phyloP scores from a whole-genome alignment of 2,797 vertebrate genomes.

The Schizothorax lantsangensis region DNA sequence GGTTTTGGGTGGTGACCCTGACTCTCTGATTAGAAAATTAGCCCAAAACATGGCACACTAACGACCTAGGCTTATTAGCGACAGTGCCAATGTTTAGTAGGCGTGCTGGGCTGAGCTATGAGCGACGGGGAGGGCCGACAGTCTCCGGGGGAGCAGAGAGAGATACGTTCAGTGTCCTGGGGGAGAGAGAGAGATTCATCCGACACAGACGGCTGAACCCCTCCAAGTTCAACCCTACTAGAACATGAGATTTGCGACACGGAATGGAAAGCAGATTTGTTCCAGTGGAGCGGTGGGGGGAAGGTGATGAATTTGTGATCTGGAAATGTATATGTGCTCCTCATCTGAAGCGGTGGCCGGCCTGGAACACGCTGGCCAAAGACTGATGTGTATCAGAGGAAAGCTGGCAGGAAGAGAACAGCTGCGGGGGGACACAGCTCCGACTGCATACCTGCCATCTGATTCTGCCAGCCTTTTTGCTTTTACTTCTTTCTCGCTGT shows the following conservation, averaged over 20 bases:
- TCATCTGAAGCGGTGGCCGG: slow-evolving; percentile 39
- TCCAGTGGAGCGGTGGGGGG: slow-evolving; percentile 54
- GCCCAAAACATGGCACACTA: slow-evolving; percentile 62
- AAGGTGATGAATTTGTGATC: slow-evolving; percentile 50
- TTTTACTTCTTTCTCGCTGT: slow-evolving; percentile 35
- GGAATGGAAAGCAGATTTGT: slow-evolving; percentile 68
- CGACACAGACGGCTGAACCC: slow-evolving; percentile 11
- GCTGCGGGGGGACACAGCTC: slow-evolving; percentile 47
- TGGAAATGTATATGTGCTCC: slow-evolving; percentile 56
- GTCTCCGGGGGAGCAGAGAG: slow-evolving; percentile 29
- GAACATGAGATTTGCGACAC: slow-evolving; percentile 60
- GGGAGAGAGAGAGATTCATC: background rate
- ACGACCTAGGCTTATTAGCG: slow-evolving; percentile 63
- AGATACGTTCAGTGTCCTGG: slow-evolving; percentile 11
- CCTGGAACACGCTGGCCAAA: slow-evolving; percentile 43
- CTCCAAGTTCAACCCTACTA: slow-evolving; percentile 57
- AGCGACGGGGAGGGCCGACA: slow-evolving; percentile 26
- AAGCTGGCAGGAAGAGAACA: slow-evolving; percentile 53
- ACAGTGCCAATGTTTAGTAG: slow-evolving; percentile 53
- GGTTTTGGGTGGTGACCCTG: slow-evolving; percentile 62
- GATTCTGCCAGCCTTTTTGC: slow-evolving; percentile 28
- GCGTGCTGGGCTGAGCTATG: slow-evolving; percentile 49
- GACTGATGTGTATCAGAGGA: slow-evolving; percentile 63
- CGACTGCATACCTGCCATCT: slow-evolving; percentile 41
- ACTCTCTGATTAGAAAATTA: slow-evolving; percentile 63